Conservation (phyloP, 2,797 vertebrate species). For the Chlorospingus flavigularis region DNA sequence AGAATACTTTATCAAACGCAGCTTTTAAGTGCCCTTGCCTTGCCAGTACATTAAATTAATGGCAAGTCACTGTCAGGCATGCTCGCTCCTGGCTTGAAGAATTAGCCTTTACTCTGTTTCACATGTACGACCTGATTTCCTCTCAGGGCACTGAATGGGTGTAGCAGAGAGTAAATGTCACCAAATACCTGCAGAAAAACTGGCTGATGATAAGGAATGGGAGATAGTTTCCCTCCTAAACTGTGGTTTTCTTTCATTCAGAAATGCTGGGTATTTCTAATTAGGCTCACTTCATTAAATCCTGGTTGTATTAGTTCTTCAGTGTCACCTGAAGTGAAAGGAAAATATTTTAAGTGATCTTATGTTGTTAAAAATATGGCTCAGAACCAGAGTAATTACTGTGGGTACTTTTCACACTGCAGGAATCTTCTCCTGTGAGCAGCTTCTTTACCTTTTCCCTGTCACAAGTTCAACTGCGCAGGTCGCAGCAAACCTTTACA, state of each 20-base stretch:
- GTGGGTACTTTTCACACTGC: background rate
- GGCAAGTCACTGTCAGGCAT: background rate
- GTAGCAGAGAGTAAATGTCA: background rate
- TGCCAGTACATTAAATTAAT: background rate
- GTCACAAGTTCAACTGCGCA: background rate
- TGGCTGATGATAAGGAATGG: background rate
- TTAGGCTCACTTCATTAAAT: background rate
- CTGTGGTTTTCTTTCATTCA: background rate
- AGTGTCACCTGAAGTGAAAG: background rate
- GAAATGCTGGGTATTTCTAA: background rate
- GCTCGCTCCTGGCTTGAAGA: background rate
- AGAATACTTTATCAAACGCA: background rate
- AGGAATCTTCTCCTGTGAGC: background rate
- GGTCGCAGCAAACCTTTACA: background rate
- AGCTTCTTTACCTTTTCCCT: slow-evolving; percentile 9
- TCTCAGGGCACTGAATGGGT: background rate
- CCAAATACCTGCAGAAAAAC: background rate
- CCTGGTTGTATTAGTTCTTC: background rate
- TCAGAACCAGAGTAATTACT: background rate
- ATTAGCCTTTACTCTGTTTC: background rate
- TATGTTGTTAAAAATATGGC: background rate
- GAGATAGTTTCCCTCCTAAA: background rate
- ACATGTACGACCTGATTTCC: accelerated
- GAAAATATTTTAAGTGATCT: background rate
- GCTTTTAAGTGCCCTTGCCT: background rate